These are phyloP conservation scores for Pangasius mekongensis DNA, from an alignment of 2,797 vertebrate species.

Conservation along the genomic window DNA sequence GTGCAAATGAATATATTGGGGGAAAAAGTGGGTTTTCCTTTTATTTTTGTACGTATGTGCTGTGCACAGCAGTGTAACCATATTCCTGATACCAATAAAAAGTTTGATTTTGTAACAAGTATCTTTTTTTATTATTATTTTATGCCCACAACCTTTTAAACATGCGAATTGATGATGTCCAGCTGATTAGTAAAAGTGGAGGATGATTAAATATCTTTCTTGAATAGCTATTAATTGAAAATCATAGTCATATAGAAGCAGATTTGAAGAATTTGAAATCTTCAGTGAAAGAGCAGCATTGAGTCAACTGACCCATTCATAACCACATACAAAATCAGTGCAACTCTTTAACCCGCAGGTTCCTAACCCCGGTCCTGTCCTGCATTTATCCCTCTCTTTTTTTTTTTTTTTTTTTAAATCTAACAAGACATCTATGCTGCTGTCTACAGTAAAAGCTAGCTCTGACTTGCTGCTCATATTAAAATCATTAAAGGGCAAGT, in stretches of 20 bases:
- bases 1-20: conserved; percentile 71
- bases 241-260: background rate
- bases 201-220: background rate
- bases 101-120: conserved; percentile 75
- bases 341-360: background rate
- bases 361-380: background rate
- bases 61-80: conserved; percentile 80
- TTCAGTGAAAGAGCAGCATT: background rate
- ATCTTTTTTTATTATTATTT: conserved; percentile 3
- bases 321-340: background rate
- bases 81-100: conserved; percentile 74
- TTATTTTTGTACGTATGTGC: conserved; percentile 85
- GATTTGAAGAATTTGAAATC: too few relatives aligned
- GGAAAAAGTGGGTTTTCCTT: conserved; percentile 72
- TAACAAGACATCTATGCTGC: too few relatives aligned
- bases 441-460: background rate
- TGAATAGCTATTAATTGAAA: background rate
- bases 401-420: background rate
- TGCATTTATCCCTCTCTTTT: background rate
- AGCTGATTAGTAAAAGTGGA: background rate
- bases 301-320: background rate
- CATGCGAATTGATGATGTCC: background rate
- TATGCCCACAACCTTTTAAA: background rate
- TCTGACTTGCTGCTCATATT: background rate
- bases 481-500: background rate